phyloP scores from a whole-genome alignment of 2,888 invertebrate species.

The Rosalia funebris region DNA sequence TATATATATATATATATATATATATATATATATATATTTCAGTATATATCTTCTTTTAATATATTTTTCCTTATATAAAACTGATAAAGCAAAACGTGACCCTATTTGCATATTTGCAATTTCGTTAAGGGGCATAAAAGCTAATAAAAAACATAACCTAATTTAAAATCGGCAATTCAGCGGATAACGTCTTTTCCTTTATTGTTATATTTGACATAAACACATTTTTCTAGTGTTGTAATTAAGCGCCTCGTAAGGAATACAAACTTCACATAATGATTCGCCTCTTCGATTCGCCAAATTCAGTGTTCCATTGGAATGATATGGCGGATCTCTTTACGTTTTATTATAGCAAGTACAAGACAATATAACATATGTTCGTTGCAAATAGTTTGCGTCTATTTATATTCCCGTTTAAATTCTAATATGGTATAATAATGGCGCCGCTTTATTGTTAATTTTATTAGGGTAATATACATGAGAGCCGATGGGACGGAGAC shows the following conservation, averaged over 20 bases:
- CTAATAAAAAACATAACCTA: background rate
- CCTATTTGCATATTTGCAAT: too few species aligned
- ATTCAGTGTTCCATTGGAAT: slow-evolving; percentile 9
- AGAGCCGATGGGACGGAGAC: slow-evolving; percentile 4
- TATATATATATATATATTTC: too few species aligned
- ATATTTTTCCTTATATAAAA: too few species aligned
- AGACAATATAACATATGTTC: slow-evolving; percentile 10
- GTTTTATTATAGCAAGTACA: slow-evolving; percentile 17
- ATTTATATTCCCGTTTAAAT: slow-evolving; percentile 31
- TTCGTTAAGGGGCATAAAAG: too few species aligned
- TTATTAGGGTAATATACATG: slow-evolving; percentile 31
- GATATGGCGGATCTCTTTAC: slow-evolving; percentile 14
- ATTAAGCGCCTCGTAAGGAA: background rate
- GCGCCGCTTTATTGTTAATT: slow-evolving; percentile 35
- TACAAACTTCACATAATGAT: background rate
- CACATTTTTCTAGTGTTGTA: background rate
- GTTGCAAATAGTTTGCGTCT: slow-evolving; percentile 27
- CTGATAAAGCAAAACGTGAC: too few species aligned
- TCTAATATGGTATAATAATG: slow-evolving; percentile 34
- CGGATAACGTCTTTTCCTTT: background rate
- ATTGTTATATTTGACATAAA: background rate
- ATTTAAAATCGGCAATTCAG: background rate
- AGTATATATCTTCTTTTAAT: too few species aligned
- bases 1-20: too few species aligned
- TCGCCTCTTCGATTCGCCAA: slow-evolving; percentile 4